Conservation (phyloP, 2,888 invertebrate species). For the Amiota mariae region DNA sequence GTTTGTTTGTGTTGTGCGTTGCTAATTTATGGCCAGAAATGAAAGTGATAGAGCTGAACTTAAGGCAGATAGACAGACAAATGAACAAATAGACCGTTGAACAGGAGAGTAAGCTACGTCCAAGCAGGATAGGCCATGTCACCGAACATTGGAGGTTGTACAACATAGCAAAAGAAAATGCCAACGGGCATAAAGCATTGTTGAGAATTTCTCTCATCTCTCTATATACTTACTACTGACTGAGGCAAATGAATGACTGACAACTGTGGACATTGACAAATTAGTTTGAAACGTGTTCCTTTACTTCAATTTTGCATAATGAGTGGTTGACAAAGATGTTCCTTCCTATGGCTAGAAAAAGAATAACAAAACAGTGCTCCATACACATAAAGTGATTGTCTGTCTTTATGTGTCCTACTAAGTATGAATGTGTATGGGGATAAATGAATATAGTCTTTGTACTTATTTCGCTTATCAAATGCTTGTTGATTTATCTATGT, state of each 20-base stretch:
- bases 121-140: neutral
- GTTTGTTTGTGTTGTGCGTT: constrained; percentile 38
- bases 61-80: neutral
- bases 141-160: no score
- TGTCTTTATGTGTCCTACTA: no score
- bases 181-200: neutral
- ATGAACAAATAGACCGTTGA: neutral
- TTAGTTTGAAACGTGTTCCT: constrained; percentile 57
- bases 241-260: constrained; percentile 4
- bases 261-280: constrained; percentile 63
- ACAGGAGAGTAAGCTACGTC: neutral
- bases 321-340: constrained; percentile 60
- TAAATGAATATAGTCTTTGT: no score
- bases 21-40: constrained; percentile 63
- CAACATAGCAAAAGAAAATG: neutral
- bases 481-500: no score
- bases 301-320: constrained; percentile 60
- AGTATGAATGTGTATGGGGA: no score
- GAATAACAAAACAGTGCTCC: no score
- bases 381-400: no score
- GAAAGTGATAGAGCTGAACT: constrained; percentile 57
- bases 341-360: constrained; percentile 11
- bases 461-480: no score
- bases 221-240: no score
- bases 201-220: no score